Evolutionary conservation across 2,888 invertebrate species (phyloP), one percentile per base, ranked within the genome.

Genomic region (Drosophila paranaensis): DNA sequence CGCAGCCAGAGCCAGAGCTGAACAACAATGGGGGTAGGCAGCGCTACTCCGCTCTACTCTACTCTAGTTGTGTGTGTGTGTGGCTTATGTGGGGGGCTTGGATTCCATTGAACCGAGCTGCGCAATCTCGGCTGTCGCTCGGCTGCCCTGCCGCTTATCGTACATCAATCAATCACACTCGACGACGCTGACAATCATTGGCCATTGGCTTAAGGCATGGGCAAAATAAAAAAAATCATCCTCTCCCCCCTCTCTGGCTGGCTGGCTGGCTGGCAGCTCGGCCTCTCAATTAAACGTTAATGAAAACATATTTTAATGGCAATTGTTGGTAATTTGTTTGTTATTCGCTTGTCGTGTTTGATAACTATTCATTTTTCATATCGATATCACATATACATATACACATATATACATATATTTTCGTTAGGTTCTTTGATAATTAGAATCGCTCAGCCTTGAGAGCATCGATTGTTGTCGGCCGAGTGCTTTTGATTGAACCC

Each of bases 81-180:
- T n/a, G n/a, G n/a, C 35, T 14, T 10, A 25, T 50, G 73, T 77
- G 77, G 63, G 77, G 66, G 72, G 37, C 81, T 72, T 58, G 62
- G 33, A 71, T 58, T 62, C 30, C 65, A 77, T 67, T 77, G 77
- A 74, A 79, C 79, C 53, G 70, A 30, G 67, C 48, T 9, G 42
- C 46, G 48, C 50, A 68, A 68, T 68, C 68, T 57, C 51, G 2
- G 25, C 39, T 46, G 42, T 53, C 30, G 64, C 43, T 46, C 30
- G 64, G 39, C 30, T 45, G 74, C 76, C 74, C 77, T 71, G 77
- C 68, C 62, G 71, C 77, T 77, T 82, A 82, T 86, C 86, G 71
- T 74, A 62, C 70, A 82, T 82, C 77, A 82, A 82, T 82, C 81
- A 86, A 82, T 79, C 81, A 82, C 87, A 81, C 69, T 80, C 69